Base-by-base conservation (phyloP, 2,888 invertebrate species). In the Bombylius discolor region DNA sequence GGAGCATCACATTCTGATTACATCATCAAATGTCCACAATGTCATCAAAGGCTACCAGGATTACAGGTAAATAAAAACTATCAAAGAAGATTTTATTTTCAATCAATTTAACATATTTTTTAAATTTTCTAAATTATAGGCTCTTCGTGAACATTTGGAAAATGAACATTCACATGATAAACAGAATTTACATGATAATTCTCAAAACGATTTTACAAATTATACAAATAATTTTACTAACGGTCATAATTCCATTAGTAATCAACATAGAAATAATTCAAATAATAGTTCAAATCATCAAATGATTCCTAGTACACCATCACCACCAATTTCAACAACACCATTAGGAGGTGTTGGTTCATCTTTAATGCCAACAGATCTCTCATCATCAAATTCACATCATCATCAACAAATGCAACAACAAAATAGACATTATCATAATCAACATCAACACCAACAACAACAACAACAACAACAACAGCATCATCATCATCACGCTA, bases 91-190 rank as follows among this genome's bases (percentile, higher is more conserved):
- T 57, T 14, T 42, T 49, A 12, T 14, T 47, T 13, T 49, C 39
- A 48, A 51, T 48, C 12, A 48, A 13, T 14, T 13, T 39, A 14
- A 31, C 34, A 47, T 47, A 39, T 51, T 47, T 33, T 5, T 45
- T 23, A 45, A 44, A 47, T 42, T 11, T n/a, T 7, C 1, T 14
- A n/a, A n/a, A n/a, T 48, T n/a, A 39, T 62, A 74, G 69, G 70
- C 74, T 9, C 69, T 77, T 50, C 75, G 74, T 58, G 77, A 75
- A 60, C 78, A 77, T 64, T 69, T 77, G 59, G 74, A 75, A 62
- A 64, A 64, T 42, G 70, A 71, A 57, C 76, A 76, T 68, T 68
- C 70, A 56, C 68, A 70, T 42, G 71, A 73, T 53, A 72, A 71
- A 59, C 64, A 69, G 54, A 68, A 68, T 58, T 69, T 65, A 14